phyloP scores from a whole-genome alignment of 2,888 invertebrate species.

The Drosophila trichaetosa region DNA sequence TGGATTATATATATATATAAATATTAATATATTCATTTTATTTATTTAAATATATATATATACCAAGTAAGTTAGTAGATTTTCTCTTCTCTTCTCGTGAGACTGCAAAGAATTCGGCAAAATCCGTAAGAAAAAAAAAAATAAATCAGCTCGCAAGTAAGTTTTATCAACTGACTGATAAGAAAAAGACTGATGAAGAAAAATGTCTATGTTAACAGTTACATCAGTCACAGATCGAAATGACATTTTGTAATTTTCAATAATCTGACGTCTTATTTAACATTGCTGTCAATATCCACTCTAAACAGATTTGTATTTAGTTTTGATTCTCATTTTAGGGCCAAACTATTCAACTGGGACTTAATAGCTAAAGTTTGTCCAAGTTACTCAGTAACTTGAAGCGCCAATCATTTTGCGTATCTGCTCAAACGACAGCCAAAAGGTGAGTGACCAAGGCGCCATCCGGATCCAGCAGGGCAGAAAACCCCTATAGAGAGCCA shows the following conservation, averaged over 20 bases:
- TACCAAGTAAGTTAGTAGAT: too few relatives aligned
- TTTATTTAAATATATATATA: too few relatives aligned
- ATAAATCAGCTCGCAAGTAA: not conserved
- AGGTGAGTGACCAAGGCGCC: slow-evolving; percentile 97
- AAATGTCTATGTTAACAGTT: not conserved
- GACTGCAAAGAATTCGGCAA: too few relatives aligned
- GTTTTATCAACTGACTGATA: not conserved
- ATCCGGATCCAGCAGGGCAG: slow-evolving; percentile 96
- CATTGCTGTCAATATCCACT: not conserved
- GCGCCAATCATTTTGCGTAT: slow-evolving; percentile 89
- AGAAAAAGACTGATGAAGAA: not conserved
- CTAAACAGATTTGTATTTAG: slow-evolving; percentile 17
- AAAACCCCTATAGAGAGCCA: slow-evolving; percentile 96
- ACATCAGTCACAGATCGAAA: not conserved
- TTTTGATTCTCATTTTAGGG: slow-evolving; percentile 34
- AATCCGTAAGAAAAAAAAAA: too few relatives aligned
- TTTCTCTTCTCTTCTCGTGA: too few relatives aligned
- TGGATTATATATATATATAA: too few relatives aligned
- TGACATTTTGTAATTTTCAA: not conserved
- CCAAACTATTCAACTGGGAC: slow-evolving; percentile 5
- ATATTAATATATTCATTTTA: too few relatives aligned
- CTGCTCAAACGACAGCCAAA: slow-evolving; percentile 97
- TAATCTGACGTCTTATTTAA: not conserved
- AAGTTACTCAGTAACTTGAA: slow-evolving; percentile 75
- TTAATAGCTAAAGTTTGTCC: slow-evolving; percentile 2